Evolutionary conservation across 2,797 vertebrate species (phyloP).

Genomic region (Lagodon rhomboides): DNA sequence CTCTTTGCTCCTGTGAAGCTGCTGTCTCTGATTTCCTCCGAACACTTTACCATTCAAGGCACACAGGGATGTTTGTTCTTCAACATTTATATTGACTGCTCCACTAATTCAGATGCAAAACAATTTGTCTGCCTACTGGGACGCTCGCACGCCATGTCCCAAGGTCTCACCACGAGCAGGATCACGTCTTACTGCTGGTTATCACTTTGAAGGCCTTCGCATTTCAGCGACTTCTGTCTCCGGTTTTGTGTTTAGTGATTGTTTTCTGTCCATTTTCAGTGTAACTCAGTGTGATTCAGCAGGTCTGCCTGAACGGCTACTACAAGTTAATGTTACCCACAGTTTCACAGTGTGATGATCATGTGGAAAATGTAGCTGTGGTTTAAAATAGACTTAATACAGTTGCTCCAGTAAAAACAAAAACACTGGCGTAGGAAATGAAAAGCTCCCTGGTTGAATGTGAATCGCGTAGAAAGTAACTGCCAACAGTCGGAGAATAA

Average conservation of each 20-base stretch:
- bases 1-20: not conserved
- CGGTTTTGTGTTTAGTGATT: not conserved
- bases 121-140: slow-evolving; percentile 8
- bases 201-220: not conserved
- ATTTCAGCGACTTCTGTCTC: not conserved
- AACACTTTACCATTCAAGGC: slow-evolving; percentile 13
- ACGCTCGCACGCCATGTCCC: slow-evolving; percentile 2
- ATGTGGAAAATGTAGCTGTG: slow-evolving; percentile 39
- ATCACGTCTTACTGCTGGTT: slow-evolving; percentile 18
- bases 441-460: slow-evolving; percentile 38
- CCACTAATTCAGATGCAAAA: slow-evolving; percentile 38
- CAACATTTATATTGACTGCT: slow-evolving; percentile 25
- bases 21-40: slow-evolving; percentile 3
- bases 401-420: slow-evolving; percentile 50
- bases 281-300: slow-evolving; percentile 30
- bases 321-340: slow-evolving; percentile 19
- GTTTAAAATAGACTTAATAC: slow-evolving; percentile 38
- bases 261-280: slow-evolving; percentile 21
- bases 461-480: slow-evolving; percentile 38
- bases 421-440: slow-evolving; percentile 46
- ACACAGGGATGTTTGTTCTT: slow-evolving; percentile 35
- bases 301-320: slow-evolving; percentile 6
- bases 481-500: slow-evolving; percentile 21
- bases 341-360: slow-evolving; percentile 8
- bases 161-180: not conserved